These are phyloP conservation scores for Lepidurus arcticus DNA, from an alignment of 1,140 invertebrate genomes.

Conservation along the genomic window DNA sequence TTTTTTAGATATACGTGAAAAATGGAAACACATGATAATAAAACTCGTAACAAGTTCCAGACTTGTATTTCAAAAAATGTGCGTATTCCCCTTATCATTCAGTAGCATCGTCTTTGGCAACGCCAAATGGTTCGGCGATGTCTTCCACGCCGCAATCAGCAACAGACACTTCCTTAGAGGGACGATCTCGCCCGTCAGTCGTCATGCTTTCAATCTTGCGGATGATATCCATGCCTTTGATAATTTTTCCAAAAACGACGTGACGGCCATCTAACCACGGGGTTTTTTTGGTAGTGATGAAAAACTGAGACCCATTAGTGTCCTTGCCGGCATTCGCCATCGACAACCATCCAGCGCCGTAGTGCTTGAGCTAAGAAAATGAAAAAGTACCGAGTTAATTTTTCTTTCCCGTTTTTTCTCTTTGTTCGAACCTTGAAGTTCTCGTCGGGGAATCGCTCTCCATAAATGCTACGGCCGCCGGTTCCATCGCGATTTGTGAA, in stretches of 20 bases:
- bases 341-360: conserved; percentile 90
- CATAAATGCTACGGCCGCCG: conserved; percentile 88
- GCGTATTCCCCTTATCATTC: conserved; percentile 47
- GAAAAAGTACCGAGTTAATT: conserved; percentile 40
- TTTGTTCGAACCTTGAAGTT: conserved; percentile 69
- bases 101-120: conserved; percentile 71
- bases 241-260: conserved; percentile 93
- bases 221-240: conserved; percentile 83
- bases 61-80: conserved; percentile 23
- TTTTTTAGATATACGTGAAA: not conserved
- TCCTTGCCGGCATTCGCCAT: conserved; percentile 96
- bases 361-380: conserved; percentile 68
- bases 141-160: conserved; percentile 61
- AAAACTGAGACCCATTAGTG: conserved; percentile 98
- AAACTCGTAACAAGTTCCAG: not conserved
- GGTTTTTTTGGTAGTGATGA: conserved; percentile 86
- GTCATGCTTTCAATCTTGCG: conserved; percentile 71
- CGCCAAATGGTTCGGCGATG: conserved; percentile 69
- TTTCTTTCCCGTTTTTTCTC: conserved; percentile 48
- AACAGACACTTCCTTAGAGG: conserved; percentile 72
- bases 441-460: conserved; percentile 87
- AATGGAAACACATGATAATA: not conserved
- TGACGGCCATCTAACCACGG: conserved; percentile 93
- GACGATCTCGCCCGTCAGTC: conserved; percentile 70
- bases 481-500: conserved; percentile 89